These are phyloP conservation scores for Paratrypauchen microcephalus DNA, from an alignment of 2,797 vertebrate genomes.

Conservation along the genomic window DNA sequence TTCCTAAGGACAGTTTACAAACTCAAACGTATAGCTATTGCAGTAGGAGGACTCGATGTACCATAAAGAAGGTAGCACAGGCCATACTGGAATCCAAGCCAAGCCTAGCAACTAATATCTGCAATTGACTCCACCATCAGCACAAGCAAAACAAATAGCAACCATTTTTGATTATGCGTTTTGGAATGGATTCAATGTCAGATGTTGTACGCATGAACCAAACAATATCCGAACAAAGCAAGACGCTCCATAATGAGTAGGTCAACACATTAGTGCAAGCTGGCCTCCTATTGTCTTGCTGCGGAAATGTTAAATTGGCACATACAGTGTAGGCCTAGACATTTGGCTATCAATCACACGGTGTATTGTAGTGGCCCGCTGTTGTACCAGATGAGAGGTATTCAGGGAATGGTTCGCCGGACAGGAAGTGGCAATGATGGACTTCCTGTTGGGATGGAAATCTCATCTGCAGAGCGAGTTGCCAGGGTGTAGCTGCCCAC, in stretches of 20 bases:
- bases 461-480: conserved; percentile 83
- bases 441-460: conserved; percentile 88
- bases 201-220: not conserved
- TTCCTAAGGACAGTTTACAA: not conserved
- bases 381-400: conserved; percentile 25
- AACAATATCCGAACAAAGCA: conserved; percentile 14
- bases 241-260: conserved; percentile 43
- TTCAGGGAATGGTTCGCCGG: conserved; percentile 64
- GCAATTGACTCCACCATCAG: not conserved
- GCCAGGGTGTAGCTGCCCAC: conserved; percentile 65
- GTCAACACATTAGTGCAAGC: conserved; percentile 32
- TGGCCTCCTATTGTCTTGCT: conserved; percentile 48
- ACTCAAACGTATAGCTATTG: not conserved
- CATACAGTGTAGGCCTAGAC: conserved; percentile 43
- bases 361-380: conserved; percentile 8
- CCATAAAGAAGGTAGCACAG: not conserved
- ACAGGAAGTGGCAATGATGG: conserved; percentile 90
- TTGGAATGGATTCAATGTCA: not conserved
- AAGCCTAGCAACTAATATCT: not conserved
- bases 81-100: not conserved
- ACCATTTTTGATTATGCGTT: conserved; percentile 5
- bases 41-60: not conserved
- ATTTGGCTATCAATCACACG: conserved; percentile 52
- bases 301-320: conserved; percentile 55
- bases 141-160: not conserved